phyloP scores from a whole-genome alignment of 92 coral and sea anemone species.

The Bergia puertoricense region DNA sequence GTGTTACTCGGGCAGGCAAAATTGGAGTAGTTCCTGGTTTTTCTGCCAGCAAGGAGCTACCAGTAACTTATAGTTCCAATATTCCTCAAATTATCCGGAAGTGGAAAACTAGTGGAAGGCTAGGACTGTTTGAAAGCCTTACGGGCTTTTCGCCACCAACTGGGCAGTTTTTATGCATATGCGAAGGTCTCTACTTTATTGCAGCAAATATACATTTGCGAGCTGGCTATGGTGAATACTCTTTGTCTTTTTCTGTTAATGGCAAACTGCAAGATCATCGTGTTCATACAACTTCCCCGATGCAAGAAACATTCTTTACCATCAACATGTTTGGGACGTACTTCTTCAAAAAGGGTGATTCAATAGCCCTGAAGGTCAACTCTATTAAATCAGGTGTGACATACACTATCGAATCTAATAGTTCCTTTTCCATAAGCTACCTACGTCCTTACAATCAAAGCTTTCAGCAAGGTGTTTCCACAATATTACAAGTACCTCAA shows the following conservation, averaged over 20 bases:
- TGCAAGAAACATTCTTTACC: conserved; percentile 31
- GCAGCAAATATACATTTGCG: conserved; percentile 58
- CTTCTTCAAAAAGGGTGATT: conserved; percentile 54
- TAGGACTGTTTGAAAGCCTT: conserved; percentile 57
- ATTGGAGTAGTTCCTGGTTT: conserved; percentile 59
- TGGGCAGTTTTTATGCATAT: conserved; percentile 54
- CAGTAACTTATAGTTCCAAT: neutral
- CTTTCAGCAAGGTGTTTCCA: conserved; percentile 53
- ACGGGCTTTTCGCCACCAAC: conserved; percentile 59
- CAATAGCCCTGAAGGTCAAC: conserved; percentile 33
- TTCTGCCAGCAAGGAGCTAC: conserved; percentile 43
- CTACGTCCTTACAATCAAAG: conserved; percentile 47
- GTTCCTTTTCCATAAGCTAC: conserved; percentile 57
- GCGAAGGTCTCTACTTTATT: conserved; percentile 61
- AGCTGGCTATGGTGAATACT: conserved; percentile 40
- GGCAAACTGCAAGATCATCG: conserved; percentile 40
- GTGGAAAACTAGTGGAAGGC: conserved; percentile 58
- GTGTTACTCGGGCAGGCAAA: conserved; percentile 46
- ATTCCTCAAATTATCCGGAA: conserved; percentile 40
- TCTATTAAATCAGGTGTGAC: conserved; percentile 4
- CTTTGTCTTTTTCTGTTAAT: conserved; percentile 44
- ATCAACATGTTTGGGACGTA: conserved; percentile 47
- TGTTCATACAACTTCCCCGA: neutral
- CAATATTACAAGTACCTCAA: conserved; percentile 24
- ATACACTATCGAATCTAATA: conserved; percentile 24